Percentiles rank a stretch among this genome's conserved stretches.
phyloP scores from a whole-genome alignment of 2,113 vertebrate genomes.

The Lagenorhynchus albirostris region DNA sequence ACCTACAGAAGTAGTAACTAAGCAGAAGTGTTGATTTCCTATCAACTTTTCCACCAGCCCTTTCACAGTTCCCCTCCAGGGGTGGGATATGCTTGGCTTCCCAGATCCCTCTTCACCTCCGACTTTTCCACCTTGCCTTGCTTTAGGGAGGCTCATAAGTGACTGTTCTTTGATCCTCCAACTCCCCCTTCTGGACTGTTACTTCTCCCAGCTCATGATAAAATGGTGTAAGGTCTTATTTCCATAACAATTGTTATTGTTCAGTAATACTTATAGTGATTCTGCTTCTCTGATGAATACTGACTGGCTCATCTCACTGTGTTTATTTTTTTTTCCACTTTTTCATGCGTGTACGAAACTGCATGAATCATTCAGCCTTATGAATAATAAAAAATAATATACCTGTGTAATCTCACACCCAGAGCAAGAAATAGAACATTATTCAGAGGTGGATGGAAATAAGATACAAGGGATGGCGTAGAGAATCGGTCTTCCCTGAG shows the following conservation, averaged over 20 bases:
- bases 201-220: not conserved
- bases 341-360: not conserved
- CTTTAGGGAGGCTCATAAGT: not conserved
- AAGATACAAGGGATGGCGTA: not conserved
- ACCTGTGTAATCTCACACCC: not conserved
- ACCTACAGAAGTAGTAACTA: not conserved
- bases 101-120: not conserved
- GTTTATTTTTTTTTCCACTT: not conserved
- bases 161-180: not conserved
- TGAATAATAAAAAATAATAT: not conserved
- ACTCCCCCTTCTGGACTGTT: slow-evolving; percentile 23
- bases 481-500: not conserved
- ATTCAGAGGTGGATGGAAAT: not conserved
- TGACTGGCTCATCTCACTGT: not conserved
- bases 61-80: not conserved
- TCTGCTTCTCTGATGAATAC: not conserved
- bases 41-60: not conserved
- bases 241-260: not conserved
- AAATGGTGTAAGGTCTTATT: not conserved
- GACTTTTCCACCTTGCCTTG: too few relatives aligned
- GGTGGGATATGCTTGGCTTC: not conserved
- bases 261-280: not conserved
- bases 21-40: not conserved
- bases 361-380: not conserved
- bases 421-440: not conserved